Base-by-base conservation (phyloP, 1,140 invertebrate genomes). In the Heterodera carotae region DNA sequence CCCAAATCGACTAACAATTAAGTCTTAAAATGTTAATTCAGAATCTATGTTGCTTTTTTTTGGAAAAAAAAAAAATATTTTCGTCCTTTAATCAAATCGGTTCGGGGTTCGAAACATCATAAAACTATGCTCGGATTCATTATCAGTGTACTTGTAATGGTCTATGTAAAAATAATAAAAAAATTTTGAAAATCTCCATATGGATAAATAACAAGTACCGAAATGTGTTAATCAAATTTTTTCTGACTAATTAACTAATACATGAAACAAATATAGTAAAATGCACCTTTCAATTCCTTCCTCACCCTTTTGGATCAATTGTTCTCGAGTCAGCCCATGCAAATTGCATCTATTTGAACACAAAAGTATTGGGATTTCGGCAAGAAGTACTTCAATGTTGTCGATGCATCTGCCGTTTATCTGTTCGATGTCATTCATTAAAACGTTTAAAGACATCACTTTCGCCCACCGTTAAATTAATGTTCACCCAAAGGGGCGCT, bases 321-420 rank as follows among this genome's bases (percentile, higher is more conserved):
- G 43, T 34, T 84, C 39, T 60, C 76, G 62, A 3, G 67, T 75
- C 62, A 87, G 69, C n/a, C 71, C 78, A 22, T 68, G 29, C 43
- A 87, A 76, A 80, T 87, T 69, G 75, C 85, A 87, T 15, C 76
- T 77, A 71, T 86, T 85, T 5, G 85, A 87, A 29, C 72, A 56
- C 6, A 87, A 84, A 86, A 87, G 87, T 12, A 87, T 81, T 0
- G 85, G 85, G 3, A 88, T 79, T 74, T 86, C 60, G 15, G 85
- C 85, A 22, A 84, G 68, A 25, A 83, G 64, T 22, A 76, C 78
- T 48, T 86, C 85, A 18, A 86, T 25, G 18, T 73, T 76, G 68
- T 85, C 85, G 5, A 78, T 36, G 1, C 80, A 68, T n/a, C 73
- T 29, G 0, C 85, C 84, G 74, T 85, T 85, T 10, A 85, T 33